Conservation (phyloP, 2,113 vertebrate species). For the Colaptes auratus region DNA sequence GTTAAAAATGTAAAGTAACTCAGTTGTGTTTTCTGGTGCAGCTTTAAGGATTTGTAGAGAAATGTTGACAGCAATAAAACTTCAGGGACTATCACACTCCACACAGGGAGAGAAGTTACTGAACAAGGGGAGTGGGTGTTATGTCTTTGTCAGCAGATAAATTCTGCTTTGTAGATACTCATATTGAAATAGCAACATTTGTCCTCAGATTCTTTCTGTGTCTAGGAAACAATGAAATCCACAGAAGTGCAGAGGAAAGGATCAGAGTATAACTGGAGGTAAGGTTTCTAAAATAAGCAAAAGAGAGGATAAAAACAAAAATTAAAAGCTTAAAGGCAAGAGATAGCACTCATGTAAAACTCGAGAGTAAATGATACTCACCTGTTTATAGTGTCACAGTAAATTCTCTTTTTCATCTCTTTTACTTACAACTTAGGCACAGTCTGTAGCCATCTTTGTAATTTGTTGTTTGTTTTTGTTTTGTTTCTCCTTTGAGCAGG, state of each 20-base stretch:
- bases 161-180: not conserved
- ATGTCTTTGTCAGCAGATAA: not conserved
- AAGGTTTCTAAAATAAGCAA: not conserved
- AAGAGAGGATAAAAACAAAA: too few species aligned
- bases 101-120: not conserved
- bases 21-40: not conserved
- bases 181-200: not conserved
- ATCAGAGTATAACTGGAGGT: not conserved
- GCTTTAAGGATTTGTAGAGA: slow-evolving; percentile 57
- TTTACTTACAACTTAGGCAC: not conserved
- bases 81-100: not conserved
- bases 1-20: slow-evolving; percentile 58
- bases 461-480: accelerated
- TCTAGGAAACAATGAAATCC: not conserved
- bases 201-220: not conserved
- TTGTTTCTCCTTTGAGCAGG: not conserved
- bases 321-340: not conserved
- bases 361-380: not conserved
- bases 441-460: not conserved
- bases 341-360: not conserved
- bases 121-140: not conserved
- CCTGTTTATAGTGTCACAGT: not conserved
- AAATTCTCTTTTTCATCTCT: not conserved
- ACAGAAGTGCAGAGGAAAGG: not conserved
- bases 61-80: not conserved